These are phyloP conservation scores for Eucriotettix oculatus DNA, from an alignment of 2,888 invertebrate species.

Conservation along the genomic window DNA sequence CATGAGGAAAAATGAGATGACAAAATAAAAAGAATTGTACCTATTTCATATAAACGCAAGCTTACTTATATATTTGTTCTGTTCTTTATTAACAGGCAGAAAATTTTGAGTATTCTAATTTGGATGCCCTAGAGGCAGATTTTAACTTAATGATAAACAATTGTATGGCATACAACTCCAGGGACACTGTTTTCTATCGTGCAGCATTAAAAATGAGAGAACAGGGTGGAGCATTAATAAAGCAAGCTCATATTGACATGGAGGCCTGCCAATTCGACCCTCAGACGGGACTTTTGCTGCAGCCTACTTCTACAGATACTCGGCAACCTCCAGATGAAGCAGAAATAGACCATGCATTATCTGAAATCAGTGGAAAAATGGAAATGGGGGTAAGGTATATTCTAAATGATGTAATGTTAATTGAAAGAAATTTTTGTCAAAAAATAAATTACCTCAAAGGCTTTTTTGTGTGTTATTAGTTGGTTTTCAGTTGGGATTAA, in stretches of 20 bases:
- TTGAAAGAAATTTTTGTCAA: too few relatives aligned
- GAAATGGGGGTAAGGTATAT: background rate
- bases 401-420: too few relatives aligned
- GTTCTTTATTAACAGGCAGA: conserved; percentile 23
- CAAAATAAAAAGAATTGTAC: too few relatives aligned
- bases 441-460: too few relatives aligned
- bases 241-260: conserved; percentile 59
- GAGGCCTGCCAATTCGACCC: conserved; percentile 40
- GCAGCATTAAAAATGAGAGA: conserved; percentile 81
- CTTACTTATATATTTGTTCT: too few relatives aligned
- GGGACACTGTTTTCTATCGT: conserved; percentile 87
- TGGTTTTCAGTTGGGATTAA: too few relatives aligned
- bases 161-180: conserved; percentile 83
- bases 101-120: conserved; percentile 43
- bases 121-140: conserved; percentile 72
- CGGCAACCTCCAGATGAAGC: background rate
- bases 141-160: conserved; percentile 93
- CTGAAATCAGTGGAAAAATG: background rate
- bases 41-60: too few relatives aligned
- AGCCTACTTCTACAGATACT: conserved; percentile 4
- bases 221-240: conserved; percentile 60
- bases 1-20: too few relatives aligned
- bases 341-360: conserved; percentile 36
- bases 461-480: too few relatives aligned
- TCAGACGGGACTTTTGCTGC: conserved; percentile 23